These are phyloP conservation scores for Ectropis crepuscularia DNA, from an alignment of 2,888 invertebrate species.

Conservation along the genomic window DNA sequence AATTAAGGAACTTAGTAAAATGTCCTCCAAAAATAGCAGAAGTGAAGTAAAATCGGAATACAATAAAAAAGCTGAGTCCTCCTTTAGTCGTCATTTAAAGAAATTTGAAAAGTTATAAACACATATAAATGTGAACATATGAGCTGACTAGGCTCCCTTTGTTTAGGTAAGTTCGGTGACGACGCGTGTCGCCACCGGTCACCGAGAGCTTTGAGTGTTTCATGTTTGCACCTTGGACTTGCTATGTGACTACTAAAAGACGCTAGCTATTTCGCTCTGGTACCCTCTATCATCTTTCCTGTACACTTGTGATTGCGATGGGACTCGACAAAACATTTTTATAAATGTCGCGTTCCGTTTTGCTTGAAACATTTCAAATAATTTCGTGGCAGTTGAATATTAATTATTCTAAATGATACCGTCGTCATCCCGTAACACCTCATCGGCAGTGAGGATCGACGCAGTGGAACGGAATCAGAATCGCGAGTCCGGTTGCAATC, in stretches of 20 bases:
- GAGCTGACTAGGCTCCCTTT: slow-evolving; percentile 48
- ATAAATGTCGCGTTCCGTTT: slow-evolving; percentile 59
- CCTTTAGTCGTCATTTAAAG: no score
- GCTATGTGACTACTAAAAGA: slow-evolving; percentile 83
- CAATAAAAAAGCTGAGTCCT: no score
- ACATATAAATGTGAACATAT: slow-evolving; percentile 17
- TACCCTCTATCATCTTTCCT: slow-evolving; percentile 83
- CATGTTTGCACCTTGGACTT: slow-evolving; percentile 86
- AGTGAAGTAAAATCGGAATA: no score
- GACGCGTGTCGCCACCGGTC: slow-evolving; percentile 70
- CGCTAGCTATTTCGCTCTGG: slow-evolving; percentile 84
- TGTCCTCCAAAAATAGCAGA: no score
- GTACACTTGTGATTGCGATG: slow-evolving; percentile 82
- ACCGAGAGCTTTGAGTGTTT: slow-evolving; percentile 86
- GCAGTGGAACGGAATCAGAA: slow-evolving; percentile 60
- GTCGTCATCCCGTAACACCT: slow-evolving; percentile 21
- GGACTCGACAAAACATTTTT: slow-evolving; percentile 69
- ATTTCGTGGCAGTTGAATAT: slow-evolving; percentile 21
- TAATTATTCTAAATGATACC: background rate
- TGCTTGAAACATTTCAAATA: slow-evolving; percentile 44
- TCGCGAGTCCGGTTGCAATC: slow-evolving; percentile 84
- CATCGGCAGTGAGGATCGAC: slow-evolving; percentile 29
- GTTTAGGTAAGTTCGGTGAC: slow-evolving; percentile 78
- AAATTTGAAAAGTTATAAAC: no score
- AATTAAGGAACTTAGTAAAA: background rate